Evolutionary conservation across 2,888 invertebrate species (phyloP), one percentile per base, ranked within the genome.

Genomic region (Epiblema foenella): DNA sequence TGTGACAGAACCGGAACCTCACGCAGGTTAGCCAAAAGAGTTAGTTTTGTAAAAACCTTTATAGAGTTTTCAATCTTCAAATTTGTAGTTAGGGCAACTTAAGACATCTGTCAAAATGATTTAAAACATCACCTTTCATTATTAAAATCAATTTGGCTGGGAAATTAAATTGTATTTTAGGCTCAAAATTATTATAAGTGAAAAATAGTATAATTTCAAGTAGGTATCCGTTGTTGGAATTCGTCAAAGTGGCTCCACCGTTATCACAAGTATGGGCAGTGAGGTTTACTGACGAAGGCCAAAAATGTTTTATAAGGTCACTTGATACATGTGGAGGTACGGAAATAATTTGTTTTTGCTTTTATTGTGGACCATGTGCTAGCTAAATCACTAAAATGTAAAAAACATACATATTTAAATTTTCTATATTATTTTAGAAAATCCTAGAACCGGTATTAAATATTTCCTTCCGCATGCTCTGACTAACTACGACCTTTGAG

Each of bases 221-320:
- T 51, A 51, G 54, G 1, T 46, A n/a, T 0, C 15, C 20, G n/a
- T 24, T 37, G 9, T 62, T 56, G 8, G 62, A 69, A 52, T 60
- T 18, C 29, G 69, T 81, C 89, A 91, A 88, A 86, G 90, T 91
- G 91, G 91, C 90, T 81, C 76, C 83, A 1, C 33, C 74, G 69
- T 84, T 76, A 24, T 81, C 87, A 63, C 93, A 93, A 84, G 82
- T 93, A 82, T 93, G 93, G 93, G 89, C 88, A 79, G 73, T 91
- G 9, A 86, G 74, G 75, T 83, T 93, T 57, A 79, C 75, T 80
- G 84, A 82, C 69, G 90, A 91, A 69, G 89, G 88, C 0, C 91
- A 93, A 70, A 86, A 93, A 77, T 79, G 77, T 67, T 92, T 92
- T 68, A 79, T 92, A 10, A 93, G 87, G 79, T 71, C 83, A 4